Evolutionary conservation across 92 coral and sea anemone species (phyloP).

Genomic region (Paragorgia papillata): DNA sequence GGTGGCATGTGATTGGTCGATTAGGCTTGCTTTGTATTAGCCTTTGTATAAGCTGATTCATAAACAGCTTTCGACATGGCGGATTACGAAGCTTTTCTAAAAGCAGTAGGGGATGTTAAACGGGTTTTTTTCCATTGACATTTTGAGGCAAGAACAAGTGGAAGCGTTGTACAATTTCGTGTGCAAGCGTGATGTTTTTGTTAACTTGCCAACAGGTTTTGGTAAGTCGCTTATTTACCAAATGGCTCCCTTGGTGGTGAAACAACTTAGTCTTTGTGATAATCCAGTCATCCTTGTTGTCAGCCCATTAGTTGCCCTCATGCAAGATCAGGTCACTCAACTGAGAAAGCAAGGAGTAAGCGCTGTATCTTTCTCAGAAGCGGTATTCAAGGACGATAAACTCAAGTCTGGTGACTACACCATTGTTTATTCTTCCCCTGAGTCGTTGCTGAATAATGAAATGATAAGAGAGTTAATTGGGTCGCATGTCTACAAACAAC

Average conservation of each 20-base stretch:
- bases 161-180: constrained; percentile 44
- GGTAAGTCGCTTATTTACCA: constrained; percentile 47
- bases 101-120: constrained; percentile 17
- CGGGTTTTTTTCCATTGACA: constrained; percentile 9
- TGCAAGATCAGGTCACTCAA: constrained; percentile 44
- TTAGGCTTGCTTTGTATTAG: not conserved
- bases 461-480: constrained; percentile 43
- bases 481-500: constrained; percentile 22
- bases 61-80: not conserved
- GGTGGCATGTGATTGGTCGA: too few relatives aligned
- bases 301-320: constrained; percentile 35
- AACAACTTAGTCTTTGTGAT: constrained; percentile 24
- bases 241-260: constrained; percentile 41
- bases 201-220: constrained; percentile 41
- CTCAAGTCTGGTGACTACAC: constrained; percentile 51
- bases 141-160: constrained; percentile 30
- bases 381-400: not conserved
- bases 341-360: constrained; percentile 40
- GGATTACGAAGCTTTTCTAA: constrained; percentile 2
- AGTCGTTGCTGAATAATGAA: constrained; percentile 43
- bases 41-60: not conserved
- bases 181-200: constrained; percentile 44
- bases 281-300: constrained; percentile 36
- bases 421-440: constrained; percentile 60
- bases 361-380: constrained; percentile 27